phyloP scores from a whole-genome alignment of 2,888 invertebrate genomes.

The Rhingia rostrata region DNA sequence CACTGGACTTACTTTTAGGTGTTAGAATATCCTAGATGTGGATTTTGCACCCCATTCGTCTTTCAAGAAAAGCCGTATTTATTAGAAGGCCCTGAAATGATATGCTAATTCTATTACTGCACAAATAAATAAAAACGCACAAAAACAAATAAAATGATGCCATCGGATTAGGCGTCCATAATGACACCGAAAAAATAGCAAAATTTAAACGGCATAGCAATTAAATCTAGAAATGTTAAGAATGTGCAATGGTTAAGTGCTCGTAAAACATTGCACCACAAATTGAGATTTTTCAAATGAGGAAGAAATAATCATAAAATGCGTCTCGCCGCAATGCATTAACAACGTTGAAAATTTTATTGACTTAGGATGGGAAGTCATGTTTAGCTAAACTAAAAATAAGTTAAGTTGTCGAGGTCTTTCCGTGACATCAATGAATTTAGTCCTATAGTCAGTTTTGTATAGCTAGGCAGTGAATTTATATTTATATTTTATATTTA shows the following conservation, averaged over 20 bases:
- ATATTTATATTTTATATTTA: too few species aligned
- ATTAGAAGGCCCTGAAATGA: too few species aligned
- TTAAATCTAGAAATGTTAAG: not conserved
- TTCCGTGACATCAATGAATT: too few species aligned
- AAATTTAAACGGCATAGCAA: not conserved
- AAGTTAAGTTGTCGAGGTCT: not conserved
- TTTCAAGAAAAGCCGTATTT: too few species aligned
- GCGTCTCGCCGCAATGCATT: not conserved
- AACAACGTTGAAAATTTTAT: not conserved
- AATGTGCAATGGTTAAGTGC: not conserved
- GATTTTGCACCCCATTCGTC: too few species aligned
- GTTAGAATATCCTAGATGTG: too few species aligned
- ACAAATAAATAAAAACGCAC: not conserved
- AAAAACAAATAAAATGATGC: not conserved
- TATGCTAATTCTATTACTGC: not conserved
- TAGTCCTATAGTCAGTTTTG: too few species aligned
- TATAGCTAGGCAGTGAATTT: too few species aligned
- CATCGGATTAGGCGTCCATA: not conserved
- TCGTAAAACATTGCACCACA: not conserved
- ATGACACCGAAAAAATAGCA: not conserved
- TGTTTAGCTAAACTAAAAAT: too few species aligned
- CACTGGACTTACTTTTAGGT: too few species aligned
- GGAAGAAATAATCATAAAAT: slow-evolving; percentile 3
- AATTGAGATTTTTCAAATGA: not conserved
- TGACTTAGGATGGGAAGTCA: not conserved